Evolutionary conservation across 2,888 invertebrate species (phyloP), one percentile per base, ranked within the genome.

Genomic region (Cyclophora albipunctata): DNA sequence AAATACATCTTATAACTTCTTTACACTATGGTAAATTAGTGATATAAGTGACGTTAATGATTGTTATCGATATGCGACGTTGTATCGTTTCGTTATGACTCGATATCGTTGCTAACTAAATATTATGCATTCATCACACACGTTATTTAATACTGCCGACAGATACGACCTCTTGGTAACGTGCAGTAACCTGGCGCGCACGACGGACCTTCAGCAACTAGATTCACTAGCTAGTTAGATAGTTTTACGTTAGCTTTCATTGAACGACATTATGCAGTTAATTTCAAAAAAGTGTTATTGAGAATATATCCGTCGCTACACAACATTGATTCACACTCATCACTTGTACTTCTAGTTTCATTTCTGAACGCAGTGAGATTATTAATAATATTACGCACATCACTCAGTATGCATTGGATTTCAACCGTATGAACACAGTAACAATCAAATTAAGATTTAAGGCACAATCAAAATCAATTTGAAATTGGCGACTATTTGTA

Each of bases 131-230:
- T 73, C 76, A 78, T 69, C 75, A 75, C 76, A 80, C 74, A 80
- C 74, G 69, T 66, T 62, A 63, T 55, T 53, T 86, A 87, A 87
- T 86, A 86, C 86, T 87, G 84, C 79, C 83, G 71, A 71, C 73
- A 68, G 44, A 44, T 59, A 63, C 66, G 64, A 69, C 61, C 66
- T 62, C 60, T 63, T 66, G 69, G 60, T 57, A 64, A 65, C 63
- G 54, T 64, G 70, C 64, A 60, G 62, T 58, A 58, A 55, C 52
- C 20, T 20, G 20, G 20, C 20, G 20, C 20, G 20, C 20, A 20
- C 20, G 20, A 20, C 20, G 20, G 20, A 20, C 20, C 20, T 20
- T 20, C 20, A 20, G 20, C 20, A 20, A 20, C 20, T 20, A 20
- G 20, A 20, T 20, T 20, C 20, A 20, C 20, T 20, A 20, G 2